phyloP scores from a whole-genome alignment of 2,797 vertebrate species.

The Sebastes taczanowskii region DNA sequence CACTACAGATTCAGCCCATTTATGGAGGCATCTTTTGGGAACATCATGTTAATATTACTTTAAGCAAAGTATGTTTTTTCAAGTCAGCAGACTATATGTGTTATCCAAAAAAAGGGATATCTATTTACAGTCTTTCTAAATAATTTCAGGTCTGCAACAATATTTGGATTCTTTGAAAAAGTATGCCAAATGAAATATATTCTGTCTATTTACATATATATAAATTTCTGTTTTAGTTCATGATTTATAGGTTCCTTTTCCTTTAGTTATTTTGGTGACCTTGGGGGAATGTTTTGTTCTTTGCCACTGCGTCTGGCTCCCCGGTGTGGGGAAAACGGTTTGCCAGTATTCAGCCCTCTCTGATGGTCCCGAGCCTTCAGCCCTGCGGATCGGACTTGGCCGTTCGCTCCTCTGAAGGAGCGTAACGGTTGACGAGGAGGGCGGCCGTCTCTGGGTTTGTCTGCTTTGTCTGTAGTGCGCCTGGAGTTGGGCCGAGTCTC shows the following conservation, averaged over 20 bases:
- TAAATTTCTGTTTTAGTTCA: slow-evolving; percentile 3
- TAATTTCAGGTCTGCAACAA: slow-evolving; percentile 18
- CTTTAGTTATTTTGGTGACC: slow-evolving; percentile 86
- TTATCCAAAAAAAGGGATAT: neutral
- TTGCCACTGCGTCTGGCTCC: slow-evolving; percentile 86
- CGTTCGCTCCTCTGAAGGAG: slow-evolving; percentile 80
- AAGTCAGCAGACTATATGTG: neutral
- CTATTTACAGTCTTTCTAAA: slow-evolving; percentile 16
- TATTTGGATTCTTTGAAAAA: slow-evolving; percentile 19
- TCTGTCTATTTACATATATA: slow-evolving; percentile 67
- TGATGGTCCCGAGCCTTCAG: slow-evolving; percentile 90
- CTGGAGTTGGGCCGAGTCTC: slow-evolving; percentile 65
- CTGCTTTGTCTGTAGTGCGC: slow-evolving; percentile 55
- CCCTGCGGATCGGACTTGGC: slow-evolving; percentile 75
- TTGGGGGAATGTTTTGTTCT: slow-evolving; percentile 92
- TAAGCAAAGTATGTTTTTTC: neutral
- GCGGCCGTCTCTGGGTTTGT: slow-evolving; percentile 67
- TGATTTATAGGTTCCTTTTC: neutral
- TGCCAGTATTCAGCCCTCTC: slow-evolving; percentile 81
- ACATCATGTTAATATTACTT: neutral
- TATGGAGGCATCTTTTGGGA: neutral
- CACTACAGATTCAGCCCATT: neutral
- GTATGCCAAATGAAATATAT: slow-evolving; percentile 69
- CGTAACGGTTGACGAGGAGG: slow-evolving; percentile 79
- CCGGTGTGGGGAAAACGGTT: slow-evolving; percentile 87